A percentile compares a stretch with the other conserved stretches of the same genome.
These are phyloP conservation scores for Zeugodacus cucurbitae DNA, from an alignment of 1,140 invertebrate genomes.

Conservation along the genomic window DNA sequence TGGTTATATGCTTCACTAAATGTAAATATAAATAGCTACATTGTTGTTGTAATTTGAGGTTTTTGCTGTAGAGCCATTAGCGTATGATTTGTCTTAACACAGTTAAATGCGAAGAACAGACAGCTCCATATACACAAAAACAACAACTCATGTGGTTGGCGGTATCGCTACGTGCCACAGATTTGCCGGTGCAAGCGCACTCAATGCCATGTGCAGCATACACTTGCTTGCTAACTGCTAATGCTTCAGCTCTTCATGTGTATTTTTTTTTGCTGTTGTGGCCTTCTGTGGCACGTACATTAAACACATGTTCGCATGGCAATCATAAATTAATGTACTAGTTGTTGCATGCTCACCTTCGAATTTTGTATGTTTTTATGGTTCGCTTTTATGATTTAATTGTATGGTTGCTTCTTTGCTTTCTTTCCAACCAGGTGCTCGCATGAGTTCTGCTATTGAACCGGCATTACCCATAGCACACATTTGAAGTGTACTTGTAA, in stretches of 20 bases:
- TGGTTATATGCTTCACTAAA: not conserved
- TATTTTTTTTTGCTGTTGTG: not conserved
- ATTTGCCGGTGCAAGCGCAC: constrained; percentile 1
- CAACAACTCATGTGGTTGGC: not conserved
- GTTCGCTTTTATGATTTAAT: not conserved
- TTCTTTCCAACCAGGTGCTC: not conserved
- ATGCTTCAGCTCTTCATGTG: not conserved
- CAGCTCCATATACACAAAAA: too few species aligned
- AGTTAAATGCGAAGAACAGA: not conserved
- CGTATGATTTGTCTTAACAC: constrained; percentile 64
- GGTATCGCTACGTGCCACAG: not conserved
- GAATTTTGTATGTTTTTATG: not conserved
- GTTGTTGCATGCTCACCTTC: not conserved
- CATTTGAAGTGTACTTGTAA: not conserved
- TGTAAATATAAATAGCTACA: not conserved
- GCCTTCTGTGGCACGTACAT: constrained; percentile 10
- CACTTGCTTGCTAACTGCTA: not conserved
- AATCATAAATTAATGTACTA: not conserved
- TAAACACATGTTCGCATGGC: not conserved
- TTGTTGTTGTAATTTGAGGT: not conserved
- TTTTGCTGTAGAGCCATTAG: constrained; percentile 56
- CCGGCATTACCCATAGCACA: not conserved
- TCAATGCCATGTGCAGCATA: not conserved
- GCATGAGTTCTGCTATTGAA: not conserved
- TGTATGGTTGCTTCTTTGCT: not conserved